Evolutionary conservation across 1,140 invertebrate species (phyloP).

Genomic region (Drusus annulatus): DNA sequence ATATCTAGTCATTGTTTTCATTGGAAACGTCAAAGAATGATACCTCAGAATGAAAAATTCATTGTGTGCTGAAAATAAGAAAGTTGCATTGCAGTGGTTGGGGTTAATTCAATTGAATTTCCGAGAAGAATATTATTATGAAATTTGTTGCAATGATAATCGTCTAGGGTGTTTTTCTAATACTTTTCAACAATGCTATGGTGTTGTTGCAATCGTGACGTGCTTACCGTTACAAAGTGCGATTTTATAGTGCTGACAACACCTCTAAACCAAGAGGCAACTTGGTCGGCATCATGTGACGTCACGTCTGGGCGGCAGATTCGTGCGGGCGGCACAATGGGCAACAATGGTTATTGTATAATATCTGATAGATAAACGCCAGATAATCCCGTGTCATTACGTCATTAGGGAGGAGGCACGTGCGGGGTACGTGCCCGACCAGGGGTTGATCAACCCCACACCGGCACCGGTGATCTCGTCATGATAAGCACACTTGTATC

Average conservation of each 20-base stretch:
- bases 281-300: slow-evolving; percentile 20
- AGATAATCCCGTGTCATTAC: slow-evolving; percentile 42
- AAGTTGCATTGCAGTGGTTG: too few species aligned
- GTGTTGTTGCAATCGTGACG: neutral
- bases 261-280: neutral
- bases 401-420: slow-evolving; percentile 36
- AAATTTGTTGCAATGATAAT: too few species aligned
- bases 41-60: too few species aligned
- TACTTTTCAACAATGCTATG: too few species aligned
- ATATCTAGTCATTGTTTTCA: too few species aligned
- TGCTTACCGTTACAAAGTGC: neutral
- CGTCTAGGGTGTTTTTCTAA: too few species aligned
- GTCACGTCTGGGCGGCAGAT: slow-evolving; percentile 22
- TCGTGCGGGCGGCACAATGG: neutral
- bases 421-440: neutral
- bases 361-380: slow-evolving; percentile 21
- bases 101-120: too few species aligned
- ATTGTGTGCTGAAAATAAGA: too few species aligned
- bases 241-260: neutral
- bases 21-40: too few species aligned
- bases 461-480: slow-evolving; percentile 2
- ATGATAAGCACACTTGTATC: neutral
- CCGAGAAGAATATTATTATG: too few species aligned
- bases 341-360: too few species aligned
- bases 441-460: neutral